Base-by-base conservation (phyloP, 2,888 invertebrate genomes). In the Apoda limacodes region DNA sequence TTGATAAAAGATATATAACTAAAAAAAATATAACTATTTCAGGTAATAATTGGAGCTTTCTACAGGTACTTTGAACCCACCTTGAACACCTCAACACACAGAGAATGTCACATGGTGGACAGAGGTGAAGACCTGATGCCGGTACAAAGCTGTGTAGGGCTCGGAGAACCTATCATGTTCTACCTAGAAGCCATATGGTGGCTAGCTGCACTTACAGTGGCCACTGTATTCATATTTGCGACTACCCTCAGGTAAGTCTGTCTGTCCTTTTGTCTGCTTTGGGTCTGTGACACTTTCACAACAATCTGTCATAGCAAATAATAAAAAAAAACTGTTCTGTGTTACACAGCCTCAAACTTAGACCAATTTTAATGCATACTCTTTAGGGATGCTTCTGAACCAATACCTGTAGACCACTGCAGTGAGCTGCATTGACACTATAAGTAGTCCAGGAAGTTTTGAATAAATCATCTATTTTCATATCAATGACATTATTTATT, bases 131-230 rank as follows among this genome's bases (percentile, higher is more conserved):
- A 75, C 5, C 60, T 87, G 14, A 52, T 82, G 0, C 83, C 87
- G 0, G 85, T 91, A 0, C 76, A 84, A 40, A 90, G 88, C 52
- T 94, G 93, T 59, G 87, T 88, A 48, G 93, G 92, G 0, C 56
- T 89, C 1, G 89, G 89, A 0, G 90, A 92, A 43, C 90, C 92
- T 0, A 83, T 90, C 34, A 86, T 90, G 58, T 95, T 95, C 68
- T 95, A 95, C 56, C 68, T 93, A 30, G 88, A 89, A 48, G 82
- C 84, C 3, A 87, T 91, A 1, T 94, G 93, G 87, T 56, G 84
- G 13, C 70, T 89, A 27, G 88, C 92, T 3, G 89, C 89, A 0
- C 56, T 89, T n/a, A 88, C 91, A 5, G 83, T 87, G 0, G 72
- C 85, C 1, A 78, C 86, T 1, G 50, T 92, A 4, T 91, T 92